These are phyloP conservation scores for Plagiodera versicolora DNA, from an alignment of 2,888 invertebrate genomes.

Conservation along the genomic window DNA sequence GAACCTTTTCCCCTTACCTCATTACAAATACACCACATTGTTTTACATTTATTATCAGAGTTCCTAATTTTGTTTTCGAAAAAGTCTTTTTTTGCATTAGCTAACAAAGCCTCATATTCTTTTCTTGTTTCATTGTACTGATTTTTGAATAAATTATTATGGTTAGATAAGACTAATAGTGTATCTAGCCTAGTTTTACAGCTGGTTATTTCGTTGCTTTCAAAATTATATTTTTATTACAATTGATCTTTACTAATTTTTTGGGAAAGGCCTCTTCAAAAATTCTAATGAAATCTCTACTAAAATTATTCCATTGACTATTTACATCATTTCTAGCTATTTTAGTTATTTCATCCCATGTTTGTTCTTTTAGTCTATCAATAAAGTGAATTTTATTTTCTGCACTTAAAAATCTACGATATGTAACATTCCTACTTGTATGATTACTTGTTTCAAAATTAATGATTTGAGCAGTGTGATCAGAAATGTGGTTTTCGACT, in stretches of 20 bases:
- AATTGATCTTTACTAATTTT: conserved; percentile 1
- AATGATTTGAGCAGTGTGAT: conserved; percentile 17
- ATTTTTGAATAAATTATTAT: conserved; percentile 4
- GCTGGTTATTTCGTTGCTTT: conserved; percentile 2
- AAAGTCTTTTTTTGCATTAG: conserved; percentile 1
- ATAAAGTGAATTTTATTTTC: conserved; percentile 10
- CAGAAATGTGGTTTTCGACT: conserved; percentile 10
- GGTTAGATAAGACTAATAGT: background rate
- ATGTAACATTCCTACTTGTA: background rate
- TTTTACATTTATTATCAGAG: conserved; percentile 5
- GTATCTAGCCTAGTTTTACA: conserved; percentile 10
- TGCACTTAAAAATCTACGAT: conserved; percentile 12
- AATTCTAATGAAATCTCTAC: background rate
- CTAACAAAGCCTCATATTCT: conserved; percentile 4
- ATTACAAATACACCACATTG: conserved; percentile 2
- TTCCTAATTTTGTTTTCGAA: conserved; percentile 1
- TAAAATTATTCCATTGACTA: conserved; percentile 7
- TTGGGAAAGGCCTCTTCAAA: conserved; percentile 11
- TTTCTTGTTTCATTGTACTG: conserved; percentile 9
- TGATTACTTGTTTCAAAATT: conserved; percentile 4
- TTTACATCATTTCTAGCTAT: conserved; percentile 10
- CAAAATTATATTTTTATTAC: background rate
- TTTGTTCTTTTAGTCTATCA: too few relatives aligned
- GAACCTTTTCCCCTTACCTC: conserved; percentile 5
- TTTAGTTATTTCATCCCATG: background rate